Evolutionary conservation across 2,113 vertebrate species (phyloP).

Genomic region (Clarias gariepinus): DNA sequence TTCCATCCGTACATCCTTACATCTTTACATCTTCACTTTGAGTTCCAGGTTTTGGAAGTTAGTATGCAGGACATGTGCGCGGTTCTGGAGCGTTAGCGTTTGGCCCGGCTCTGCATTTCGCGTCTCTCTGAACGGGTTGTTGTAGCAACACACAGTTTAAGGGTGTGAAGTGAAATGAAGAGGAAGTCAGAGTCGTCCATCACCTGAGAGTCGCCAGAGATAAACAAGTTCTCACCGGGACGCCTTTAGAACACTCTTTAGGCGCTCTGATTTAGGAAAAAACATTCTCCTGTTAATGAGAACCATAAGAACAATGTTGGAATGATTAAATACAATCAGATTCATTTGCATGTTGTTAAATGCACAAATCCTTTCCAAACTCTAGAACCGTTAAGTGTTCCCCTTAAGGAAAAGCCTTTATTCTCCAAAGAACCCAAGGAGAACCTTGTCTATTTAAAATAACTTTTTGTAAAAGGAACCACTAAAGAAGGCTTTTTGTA

Average conservation of each 20-base stretch:
- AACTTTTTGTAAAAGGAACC: neutral
- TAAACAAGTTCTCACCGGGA: conserved; percentile 85
- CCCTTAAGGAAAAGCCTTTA: neutral
- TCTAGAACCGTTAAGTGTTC: neutral
- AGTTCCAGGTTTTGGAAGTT: neutral
- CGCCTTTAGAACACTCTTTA: conserved; percentile 61
- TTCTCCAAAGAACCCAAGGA: neutral
- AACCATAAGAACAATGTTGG: neutral
- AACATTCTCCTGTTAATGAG: neutral
- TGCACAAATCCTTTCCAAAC: neutral
- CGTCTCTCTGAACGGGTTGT: conserved; percentile 75
- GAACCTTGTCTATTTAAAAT: neutral
- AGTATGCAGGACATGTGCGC: neutral
- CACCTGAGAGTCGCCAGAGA: conserved; percentile 75
- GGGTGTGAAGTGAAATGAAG: conserved; percentile 76
- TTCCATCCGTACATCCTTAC: neutral
- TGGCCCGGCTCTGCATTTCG: conserved; percentile 84
- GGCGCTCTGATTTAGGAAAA: conserved; percentile 3
- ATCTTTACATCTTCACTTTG: neutral
- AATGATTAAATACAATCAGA: neutral
- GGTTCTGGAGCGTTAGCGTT: conserved; percentile 84
- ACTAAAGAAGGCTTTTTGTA: neutral
- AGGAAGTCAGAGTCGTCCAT: conserved; percentile 86
- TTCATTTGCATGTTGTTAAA: neutral
- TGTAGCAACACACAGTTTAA: conserved; percentile 84